Evolutionary conservation across 2,113 vertebrate genomes (phyloP).

Genomic region (Rafetus swinhoei): DNA sequence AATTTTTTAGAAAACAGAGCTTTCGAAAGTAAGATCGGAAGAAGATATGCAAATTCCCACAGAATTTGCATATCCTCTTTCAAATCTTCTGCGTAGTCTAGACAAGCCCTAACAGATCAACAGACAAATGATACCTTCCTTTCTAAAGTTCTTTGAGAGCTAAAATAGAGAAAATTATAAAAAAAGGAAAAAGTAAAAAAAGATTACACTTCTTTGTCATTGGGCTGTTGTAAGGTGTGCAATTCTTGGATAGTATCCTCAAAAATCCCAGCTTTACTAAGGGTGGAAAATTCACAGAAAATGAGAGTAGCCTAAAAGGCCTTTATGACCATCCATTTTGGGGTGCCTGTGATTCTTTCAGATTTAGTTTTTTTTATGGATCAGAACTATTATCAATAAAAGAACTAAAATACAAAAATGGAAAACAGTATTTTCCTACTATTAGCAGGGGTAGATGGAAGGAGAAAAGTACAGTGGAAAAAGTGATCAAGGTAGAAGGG

Average conservation of each 20-base stretch:
- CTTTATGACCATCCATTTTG: fast-evolving
- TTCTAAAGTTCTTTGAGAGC: not conserved
- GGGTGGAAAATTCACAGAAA: not conserved
- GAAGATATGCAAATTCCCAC: too few species aligned
- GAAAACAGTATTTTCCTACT: too few species aligned
- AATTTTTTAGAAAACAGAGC: too few species aligned
- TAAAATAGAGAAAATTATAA: not conserved
- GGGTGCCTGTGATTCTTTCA: not conserved
- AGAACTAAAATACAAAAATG: not conserved
- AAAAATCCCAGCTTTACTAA: fast-evolving
- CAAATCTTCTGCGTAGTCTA: too few species aligned
- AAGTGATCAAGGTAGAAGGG: too few species aligned
- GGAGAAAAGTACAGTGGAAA: too few species aligned
- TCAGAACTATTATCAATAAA: not conserved
- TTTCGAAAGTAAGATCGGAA: too few species aligned
- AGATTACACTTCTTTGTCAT: too few species aligned
- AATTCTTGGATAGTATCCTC: not conserved
- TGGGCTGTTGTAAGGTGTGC: too few species aligned
- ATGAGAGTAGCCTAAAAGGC: not conserved
- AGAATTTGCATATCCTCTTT: too few species aligned
- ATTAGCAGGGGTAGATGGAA: too few species aligned
- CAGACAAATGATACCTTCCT: not conserved
- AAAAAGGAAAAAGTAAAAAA: too few species aligned
- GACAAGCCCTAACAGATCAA: not conserved
- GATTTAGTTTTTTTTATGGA: not conserved